Percentiles rank a stretch among this genome's conserved stretches.
Evolutionary conservation across 2,113 vertebrate species (phyloP).

Genomic region (Thymallus thymallus): DNA sequence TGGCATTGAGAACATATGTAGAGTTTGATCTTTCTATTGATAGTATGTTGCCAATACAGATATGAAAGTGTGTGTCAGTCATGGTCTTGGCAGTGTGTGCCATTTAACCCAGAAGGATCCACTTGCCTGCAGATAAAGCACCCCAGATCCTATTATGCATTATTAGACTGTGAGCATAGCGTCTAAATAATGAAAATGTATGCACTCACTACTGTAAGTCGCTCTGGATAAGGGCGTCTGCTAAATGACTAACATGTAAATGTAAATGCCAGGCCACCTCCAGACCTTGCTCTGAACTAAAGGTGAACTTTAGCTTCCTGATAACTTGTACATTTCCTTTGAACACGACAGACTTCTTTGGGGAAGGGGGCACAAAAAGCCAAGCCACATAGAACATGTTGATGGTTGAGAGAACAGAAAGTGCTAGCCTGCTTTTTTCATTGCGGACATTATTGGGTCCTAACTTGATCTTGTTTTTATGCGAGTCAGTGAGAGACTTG

Average conservation of each 20-base stretch:
- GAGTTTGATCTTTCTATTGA: background rate
- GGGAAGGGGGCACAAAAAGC: too few species aligned
- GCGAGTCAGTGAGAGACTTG: background rate
- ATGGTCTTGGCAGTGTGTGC: background rate
- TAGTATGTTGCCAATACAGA: background rate
- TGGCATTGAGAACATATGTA: conserved; percentile 12
- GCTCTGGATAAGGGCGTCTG: too few species aligned
- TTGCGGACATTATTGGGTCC: background rate
- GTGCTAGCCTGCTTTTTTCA: background rate
- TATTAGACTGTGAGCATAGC: background rate
- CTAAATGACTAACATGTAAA: too few species aligned
- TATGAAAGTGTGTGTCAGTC: background rate
- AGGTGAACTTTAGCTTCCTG: background rate
- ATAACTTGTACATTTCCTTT: background rate
- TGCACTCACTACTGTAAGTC: too few species aligned
- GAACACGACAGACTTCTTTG: background rate
- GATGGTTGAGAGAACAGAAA: background rate
- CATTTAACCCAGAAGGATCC: background rate
- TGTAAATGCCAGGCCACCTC: background rate
- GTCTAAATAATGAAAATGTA: too few species aligned
- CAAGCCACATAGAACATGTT: too few species aligned
- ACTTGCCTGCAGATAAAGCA: background rate
- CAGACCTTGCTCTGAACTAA: background rate
- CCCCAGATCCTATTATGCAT: background rate
- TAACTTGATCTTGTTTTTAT: background rate